These are phyloP conservation scores for Rhysida immarginata DNA, from an alignment of 1,140 invertebrate genomes.

Conservation along the genomic window DNA sequence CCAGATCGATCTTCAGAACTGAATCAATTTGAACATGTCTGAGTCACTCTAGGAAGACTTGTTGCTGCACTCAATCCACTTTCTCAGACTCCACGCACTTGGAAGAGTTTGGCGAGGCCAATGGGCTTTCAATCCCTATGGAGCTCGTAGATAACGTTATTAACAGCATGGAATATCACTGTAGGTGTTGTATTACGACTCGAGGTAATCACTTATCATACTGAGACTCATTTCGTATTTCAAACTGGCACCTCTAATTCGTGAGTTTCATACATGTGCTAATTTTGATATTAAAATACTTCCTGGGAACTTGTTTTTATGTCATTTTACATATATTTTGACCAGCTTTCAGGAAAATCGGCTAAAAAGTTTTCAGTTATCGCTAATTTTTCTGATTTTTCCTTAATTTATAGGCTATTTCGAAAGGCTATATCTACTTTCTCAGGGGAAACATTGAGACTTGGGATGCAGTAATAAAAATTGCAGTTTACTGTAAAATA, in stretches of 20 bases:
- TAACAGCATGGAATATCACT: background rate
- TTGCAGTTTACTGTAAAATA: too few species aligned
- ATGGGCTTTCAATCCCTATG: background rate
- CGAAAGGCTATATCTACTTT: too few species aligned
- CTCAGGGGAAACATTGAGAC: too few species aligned
- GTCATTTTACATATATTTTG: background rate
- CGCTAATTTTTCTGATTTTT: too few species aligned
- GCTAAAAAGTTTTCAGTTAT: too few species aligned
- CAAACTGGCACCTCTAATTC: background rate
- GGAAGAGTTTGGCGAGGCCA: background rate
- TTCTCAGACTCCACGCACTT: background rate
- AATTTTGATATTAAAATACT: background rate
- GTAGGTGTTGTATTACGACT: background rate
- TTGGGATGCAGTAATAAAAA: too few species aligned
- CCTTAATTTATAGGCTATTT: too few species aligned
- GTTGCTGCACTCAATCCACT: background rate
- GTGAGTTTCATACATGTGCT: background rate
- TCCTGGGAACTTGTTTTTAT: background rate
- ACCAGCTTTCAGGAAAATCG: too few species aligned
- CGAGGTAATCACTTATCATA: background rate
- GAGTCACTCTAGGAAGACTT: background rate
- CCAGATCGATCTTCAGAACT: background rate
- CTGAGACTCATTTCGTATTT: background rate
- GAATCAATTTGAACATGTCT: background rate
- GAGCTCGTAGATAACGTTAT: background rate